Percentiles rank a stretch among this genome's conserved stretches.
These are phyloP conservation scores for Carcinoscorpius rotundicauda DNA, from an alignment of 1,140 invertebrate genomes.

Conservation along the genomic window DNA sequence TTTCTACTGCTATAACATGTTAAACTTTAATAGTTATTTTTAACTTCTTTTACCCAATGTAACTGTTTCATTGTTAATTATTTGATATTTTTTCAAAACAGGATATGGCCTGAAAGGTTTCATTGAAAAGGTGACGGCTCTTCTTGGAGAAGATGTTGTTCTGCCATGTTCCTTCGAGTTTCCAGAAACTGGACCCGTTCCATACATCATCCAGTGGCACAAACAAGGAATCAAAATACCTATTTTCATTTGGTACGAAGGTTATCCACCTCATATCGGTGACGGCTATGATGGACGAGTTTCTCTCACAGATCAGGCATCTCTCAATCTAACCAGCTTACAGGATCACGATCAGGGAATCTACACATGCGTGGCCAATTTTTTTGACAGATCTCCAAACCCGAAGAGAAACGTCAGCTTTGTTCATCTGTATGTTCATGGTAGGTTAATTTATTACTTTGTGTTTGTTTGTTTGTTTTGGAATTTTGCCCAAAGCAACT, in stretches of 20 bases:
- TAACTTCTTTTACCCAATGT: too few species aligned
- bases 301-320: conserved; percentile 70
- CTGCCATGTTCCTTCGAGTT: conserved; percentile 94
- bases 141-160: conserved; percentile 85
- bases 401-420: conserved; percentile 84
- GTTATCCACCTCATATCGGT: conserved; percentile 84
- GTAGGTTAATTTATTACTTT: conserved; percentile 37
- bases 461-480: too few species aligned
- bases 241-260: conserved; percentile 95
- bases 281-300: conserved; percentile 83
- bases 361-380: conserved; percentile 95
- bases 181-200: conserved; percentile 81
- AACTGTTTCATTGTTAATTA: too few species aligned
- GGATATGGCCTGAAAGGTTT: too few species aligned
- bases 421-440: conserved; percentile 92
- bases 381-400: conserved; percentile 82
- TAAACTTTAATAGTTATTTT: too few species aligned
- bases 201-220: conserved; percentile 95
- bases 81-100: too few species aligned
- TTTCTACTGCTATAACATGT: too few species aligned
- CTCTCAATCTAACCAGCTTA: conserved; percentile 86
- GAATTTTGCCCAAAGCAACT: too few species aligned
- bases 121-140: conserved; percentile 77
- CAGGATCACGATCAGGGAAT: conserved; percentile 85
- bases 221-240: conserved; percentile 77